A percentile compares a stretch with the other conserved stretches of the same genome.
Evolutionary conservation across 2,113 vertebrate species (phyloP).

Genomic region (Microtus richardsoni): DNA sequence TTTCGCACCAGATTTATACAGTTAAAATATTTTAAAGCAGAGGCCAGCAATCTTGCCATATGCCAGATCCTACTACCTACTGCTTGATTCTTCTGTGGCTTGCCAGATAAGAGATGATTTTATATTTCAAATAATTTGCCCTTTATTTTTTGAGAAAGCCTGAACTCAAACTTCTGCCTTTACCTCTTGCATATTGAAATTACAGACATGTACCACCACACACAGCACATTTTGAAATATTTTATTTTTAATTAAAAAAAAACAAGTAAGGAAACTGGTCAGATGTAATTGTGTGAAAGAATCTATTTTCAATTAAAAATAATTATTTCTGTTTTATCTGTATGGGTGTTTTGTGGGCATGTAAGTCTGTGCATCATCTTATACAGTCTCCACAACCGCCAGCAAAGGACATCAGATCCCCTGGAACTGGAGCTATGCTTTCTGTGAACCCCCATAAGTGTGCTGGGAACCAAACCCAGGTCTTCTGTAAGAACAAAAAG

Average conservation of each 20-base stretch:
- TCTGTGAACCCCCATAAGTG: not conserved
- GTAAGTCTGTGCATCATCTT: not conserved
- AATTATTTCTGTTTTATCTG: not conserved
- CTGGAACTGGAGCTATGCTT: not conserved
- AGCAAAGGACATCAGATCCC: not conserved
- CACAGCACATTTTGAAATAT: not conserved
- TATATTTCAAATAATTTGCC: not conserved
- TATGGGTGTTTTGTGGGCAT: not conserved
- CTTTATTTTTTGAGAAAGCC: not conserved
- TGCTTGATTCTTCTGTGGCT: not conserved
- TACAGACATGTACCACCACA: not conserved
- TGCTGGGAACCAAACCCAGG: not conserved
- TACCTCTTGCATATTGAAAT: not conserved
- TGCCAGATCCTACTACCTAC: not conserved
- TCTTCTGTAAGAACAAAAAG: not conserved
- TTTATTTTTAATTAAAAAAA: not conserved
- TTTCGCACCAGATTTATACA: conserved; percentile 16
- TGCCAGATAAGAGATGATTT: not conserved
- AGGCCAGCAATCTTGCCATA: not conserved
- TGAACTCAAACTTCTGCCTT: not conserved
- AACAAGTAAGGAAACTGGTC: not conserved
- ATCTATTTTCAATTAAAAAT: not conserved
- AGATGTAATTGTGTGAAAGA: not conserved
- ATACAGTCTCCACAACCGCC: rapidly evolving
- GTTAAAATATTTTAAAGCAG: conserved; percentile 8